Conservation (phyloP, 2,888 invertebrate genomes). For the Xestoiulus laeticollis region DNA sequence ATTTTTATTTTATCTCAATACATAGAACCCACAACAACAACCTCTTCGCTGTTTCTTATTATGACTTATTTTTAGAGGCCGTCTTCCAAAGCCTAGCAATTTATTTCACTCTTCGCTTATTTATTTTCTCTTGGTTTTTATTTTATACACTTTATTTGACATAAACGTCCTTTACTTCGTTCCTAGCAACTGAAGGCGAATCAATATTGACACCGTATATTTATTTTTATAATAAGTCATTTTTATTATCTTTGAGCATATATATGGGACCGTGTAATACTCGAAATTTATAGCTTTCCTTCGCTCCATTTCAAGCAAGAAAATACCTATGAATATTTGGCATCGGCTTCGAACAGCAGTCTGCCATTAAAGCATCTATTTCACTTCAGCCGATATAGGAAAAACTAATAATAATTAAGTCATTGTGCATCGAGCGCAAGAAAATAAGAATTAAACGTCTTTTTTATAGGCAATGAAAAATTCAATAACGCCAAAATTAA, state of each 20-base stretch:
- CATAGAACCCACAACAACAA: neutral
- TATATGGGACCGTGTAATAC: neutral
- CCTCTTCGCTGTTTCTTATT: neutral
- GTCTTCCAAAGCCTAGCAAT: neutral
- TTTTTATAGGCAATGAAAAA: neutral
- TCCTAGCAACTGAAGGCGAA: neutral
- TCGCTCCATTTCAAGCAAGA: neutral
- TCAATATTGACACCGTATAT: neutral
- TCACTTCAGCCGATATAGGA: neutral
- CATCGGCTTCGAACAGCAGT: neutral
- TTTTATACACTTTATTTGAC: neutral
- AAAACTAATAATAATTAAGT: neutral
- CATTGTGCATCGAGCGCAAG: neutral
- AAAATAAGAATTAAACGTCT: neutral
- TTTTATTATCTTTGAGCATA: slow-evolving; percentile 9
- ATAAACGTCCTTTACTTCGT: neutral
- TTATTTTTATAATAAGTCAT: slow-evolving; percentile 9
- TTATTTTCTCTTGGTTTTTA: neutral
- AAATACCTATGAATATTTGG: neutral
- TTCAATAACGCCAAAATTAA: neutral
- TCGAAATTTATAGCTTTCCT: neutral
- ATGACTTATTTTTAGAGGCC: neutral
- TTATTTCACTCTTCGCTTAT: slow-evolving; percentile 9
- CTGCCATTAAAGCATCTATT: neutral
- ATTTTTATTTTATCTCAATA: neutral